Percentiles rank a stretch among this genome's conserved stretches.
These are phyloP conservation scores for Kryptolebias ocellatus DNA, from an alignment of 2,797 vertebrate species.

Conservation along the genomic window DNA sequence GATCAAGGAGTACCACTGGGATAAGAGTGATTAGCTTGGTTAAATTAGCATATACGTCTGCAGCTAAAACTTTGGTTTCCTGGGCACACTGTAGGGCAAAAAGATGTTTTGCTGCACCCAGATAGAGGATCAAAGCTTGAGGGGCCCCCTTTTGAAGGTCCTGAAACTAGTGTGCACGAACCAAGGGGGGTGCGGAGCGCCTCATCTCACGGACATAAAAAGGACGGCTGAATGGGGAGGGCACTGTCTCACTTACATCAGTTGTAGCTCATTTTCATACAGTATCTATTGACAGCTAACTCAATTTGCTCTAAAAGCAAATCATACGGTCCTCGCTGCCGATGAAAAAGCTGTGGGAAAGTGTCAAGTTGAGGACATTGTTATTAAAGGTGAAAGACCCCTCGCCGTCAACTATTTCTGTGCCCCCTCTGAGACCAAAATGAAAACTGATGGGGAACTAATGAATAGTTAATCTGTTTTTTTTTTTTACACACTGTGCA, in stretches of 20 bases:
- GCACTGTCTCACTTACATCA: slow-evolving; percentile 76
- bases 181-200: slow-evolving; percentile 79
- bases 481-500: slow-evolving; percentile 56
- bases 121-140: slow-evolving; percentile 93
- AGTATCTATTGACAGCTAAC: slow-evolving; percentile 63
- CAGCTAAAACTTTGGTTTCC: slow-evolving; percentile 82
- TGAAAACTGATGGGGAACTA: slow-evolving; percentile 58
- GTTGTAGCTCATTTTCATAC: slow-evolving; percentile 78
- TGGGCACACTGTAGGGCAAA: slow-evolving; percentile 84
- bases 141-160: slow-evolving; percentile 95
- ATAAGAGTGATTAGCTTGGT: slow-evolving; percentile 76
- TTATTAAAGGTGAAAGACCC: slow-evolving; percentile 66
- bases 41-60: slow-evolving; percentile 81
- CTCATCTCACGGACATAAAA: slow-evolving; percentile 83
- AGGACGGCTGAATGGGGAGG: slow-evolving; percentile 71
- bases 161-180: slow-evolving; percentile 88
- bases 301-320: slow-evolving; percentile 73
- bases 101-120: slow-evolving; percentile 85
- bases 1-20: slow-evolving; percentile 46
- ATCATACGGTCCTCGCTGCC: slow-evolving; percentile 57
- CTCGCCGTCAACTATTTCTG: slow-evolving; percentile 69
- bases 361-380: slow-evolving; percentile 65
- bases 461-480: slow-evolving; percentile 73
- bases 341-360: slow-evolving; percentile 73
- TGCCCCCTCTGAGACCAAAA: slow-evolving; percentile 64